These are phyloP conservation scores for Prionchulus punctatus DNA, from an alignment of 2,888 invertebrate genomes.

Conservation along the genomic window DNA sequence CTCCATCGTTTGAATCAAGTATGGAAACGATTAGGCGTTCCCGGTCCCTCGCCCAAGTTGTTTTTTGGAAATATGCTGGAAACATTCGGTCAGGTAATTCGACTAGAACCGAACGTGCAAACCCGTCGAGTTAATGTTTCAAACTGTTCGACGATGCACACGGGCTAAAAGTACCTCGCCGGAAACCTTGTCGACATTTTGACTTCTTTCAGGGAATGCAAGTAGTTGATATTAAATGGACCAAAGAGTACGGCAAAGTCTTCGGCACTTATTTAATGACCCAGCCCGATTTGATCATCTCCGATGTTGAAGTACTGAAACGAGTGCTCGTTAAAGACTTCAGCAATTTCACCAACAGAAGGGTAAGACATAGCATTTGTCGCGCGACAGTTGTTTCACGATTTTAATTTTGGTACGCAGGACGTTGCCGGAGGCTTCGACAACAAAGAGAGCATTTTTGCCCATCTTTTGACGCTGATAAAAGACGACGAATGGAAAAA, in stretches of 20 bases:
- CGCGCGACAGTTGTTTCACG: no score
- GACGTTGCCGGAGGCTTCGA: not conserved
- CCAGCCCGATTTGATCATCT: conserved; percentile 28
- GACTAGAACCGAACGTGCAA: no score
- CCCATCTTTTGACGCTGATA: not conserved
- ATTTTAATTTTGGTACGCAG: not conserved
- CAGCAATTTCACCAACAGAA: no score
- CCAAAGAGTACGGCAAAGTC: not conserved
- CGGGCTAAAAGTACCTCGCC: not conserved
- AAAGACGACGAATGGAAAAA: conserved; percentile 38
- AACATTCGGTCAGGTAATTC: not conserved
- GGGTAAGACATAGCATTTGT: conserved; percentile 18
- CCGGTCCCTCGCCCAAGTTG: not conserved
- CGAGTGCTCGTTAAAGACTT: conserved; percentile 32
- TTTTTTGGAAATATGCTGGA: not conserved
- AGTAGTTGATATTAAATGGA: not conserved
- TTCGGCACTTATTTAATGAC: not conserved
- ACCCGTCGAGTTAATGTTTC: no score
- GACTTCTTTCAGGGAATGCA: not conserved
- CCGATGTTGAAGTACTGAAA: conserved; percentile 28
- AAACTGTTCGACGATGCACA: not conserved
- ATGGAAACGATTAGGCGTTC: not conserved
- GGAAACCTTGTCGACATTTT: not conserved
- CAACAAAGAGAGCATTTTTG: not conserved
- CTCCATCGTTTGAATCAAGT: not conserved